Evolutionary conservation across 2,888 invertebrate species (phyloP).

Genomic region (Falcaria lacertinaria): DNA sequence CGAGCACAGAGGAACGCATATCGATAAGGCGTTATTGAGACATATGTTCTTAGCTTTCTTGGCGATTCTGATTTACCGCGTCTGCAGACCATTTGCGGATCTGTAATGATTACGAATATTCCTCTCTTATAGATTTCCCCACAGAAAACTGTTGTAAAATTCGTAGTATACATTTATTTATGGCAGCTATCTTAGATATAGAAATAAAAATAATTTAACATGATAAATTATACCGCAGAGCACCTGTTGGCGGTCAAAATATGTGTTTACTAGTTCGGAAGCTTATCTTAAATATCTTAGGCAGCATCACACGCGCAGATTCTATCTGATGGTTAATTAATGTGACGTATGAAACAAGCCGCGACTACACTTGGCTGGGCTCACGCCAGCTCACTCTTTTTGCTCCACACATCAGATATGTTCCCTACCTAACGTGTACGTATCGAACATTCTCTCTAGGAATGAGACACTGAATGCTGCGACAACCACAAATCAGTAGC

Average conservation of each 20-base stretch:
- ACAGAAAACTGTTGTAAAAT: too few species aligned
- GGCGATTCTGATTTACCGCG: slow-evolving; percentile 41
- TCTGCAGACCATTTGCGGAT: slow-evolving; percentile 31
- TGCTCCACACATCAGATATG: slow-evolving; percentile 36
- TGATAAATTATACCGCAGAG: slow-evolving; percentile 6
- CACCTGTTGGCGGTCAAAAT: slow-evolving; percentile 30
- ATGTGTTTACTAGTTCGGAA: slow-evolving; percentile 29
- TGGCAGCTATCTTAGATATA: too few species aligned
- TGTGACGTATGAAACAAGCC: slow-evolving; percentile 68
- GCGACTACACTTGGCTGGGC: slow-evolving; percentile 66
- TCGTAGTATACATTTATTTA: too few species aligned
- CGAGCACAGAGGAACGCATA: slow-evolving; percentile 24
- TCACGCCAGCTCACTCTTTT: slow-evolving; percentile 64
- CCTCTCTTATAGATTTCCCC: slow-evolving; percentile 1
- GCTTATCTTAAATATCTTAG: slow-evolving; percentile 24
- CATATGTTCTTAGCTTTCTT: slow-evolving; percentile 41
- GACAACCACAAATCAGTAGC: slow-evolving; percentile 68
- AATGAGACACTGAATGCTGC: slow-evolving; percentile 57
- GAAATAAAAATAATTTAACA: slow-evolving; percentile 4
- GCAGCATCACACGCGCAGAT: slow-evolving; percentile 45
- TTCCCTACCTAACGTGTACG: slow-evolving; percentile 13
- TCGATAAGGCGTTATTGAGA: slow-evolving; percentile 47
- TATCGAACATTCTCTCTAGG: slow-evolving; percentile 48
- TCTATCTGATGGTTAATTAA: slow-evolving; percentile 70
- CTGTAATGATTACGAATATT: slow-evolving; percentile 1